A percentile compares a stretch with the other conserved stretches of the same genome.
These are phyloP conservation scores for Schizaphis graminum DNA, from an alignment of 2,888 invertebrate species.

Conservation along the genomic window DNA sequence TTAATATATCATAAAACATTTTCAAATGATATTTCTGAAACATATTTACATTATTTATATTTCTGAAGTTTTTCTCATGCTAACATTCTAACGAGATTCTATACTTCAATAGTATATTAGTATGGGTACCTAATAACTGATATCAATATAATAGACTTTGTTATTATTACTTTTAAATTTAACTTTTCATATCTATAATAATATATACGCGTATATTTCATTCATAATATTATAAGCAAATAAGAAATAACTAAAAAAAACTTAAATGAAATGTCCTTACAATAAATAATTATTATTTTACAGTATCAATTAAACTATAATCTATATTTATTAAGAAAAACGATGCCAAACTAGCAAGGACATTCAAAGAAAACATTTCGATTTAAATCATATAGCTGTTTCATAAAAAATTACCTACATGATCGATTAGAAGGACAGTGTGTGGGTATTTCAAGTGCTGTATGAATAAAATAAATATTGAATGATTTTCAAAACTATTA, in stretches of 20 bases:
- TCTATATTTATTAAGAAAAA: neutral
- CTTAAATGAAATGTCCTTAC: neutral
- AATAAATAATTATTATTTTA: neutral
- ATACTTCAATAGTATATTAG: neutral
- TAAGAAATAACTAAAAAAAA: neutral
- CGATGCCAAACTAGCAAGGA: neutral
- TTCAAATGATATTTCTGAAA: neutral
- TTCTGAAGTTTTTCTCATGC: neutral
- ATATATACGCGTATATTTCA: neutral
- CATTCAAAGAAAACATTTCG: neutral
- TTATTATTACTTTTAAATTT: neutral
- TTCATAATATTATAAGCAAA: neutral
- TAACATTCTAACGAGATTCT: neutral
- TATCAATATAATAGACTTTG: neutral
- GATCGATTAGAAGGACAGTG: neutral
- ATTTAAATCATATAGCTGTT: neutral
- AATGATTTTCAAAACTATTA: neutral
- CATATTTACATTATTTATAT: neutral
- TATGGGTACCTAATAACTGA: neutral
- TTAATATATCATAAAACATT: neutral
- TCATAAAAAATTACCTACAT: neutral
- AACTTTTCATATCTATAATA: neutral
- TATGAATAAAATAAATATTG: neutral
- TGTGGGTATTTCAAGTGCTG: neutral
- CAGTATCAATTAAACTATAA: neutral